Evolutionary conservation across 2,888 invertebrate genomes (phyloP).

Genomic region (Strigamia maritima): DNA sequence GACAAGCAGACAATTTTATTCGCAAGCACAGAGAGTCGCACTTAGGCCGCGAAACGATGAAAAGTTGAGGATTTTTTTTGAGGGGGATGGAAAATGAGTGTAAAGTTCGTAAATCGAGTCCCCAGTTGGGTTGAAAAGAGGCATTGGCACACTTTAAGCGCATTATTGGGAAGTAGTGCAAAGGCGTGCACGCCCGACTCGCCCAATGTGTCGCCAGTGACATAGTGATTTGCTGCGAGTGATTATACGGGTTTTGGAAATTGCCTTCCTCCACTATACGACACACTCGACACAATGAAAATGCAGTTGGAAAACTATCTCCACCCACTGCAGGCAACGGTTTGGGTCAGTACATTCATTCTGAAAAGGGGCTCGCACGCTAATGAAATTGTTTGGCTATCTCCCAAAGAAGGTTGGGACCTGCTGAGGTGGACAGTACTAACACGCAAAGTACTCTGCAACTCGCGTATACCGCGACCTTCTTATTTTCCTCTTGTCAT

Average conservation of each 20-base stretch:
- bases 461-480: not conserved
- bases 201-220: constrained; percentile 4
- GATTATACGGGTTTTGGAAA: not conserved
- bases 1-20: not conserved
- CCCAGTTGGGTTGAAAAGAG: not conserved
- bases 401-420: constrained; percentile 20
- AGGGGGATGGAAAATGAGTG: not conserved
- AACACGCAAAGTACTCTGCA: too few relatives aligned
- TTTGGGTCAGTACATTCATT: constrained; percentile 18
- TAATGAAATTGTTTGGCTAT: constrained; percentile 37
- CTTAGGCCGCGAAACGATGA: not conserved
- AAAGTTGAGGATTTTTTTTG: not conserved
- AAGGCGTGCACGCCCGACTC: constrained; percentile 4
- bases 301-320: constrained; percentile 4
- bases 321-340: constrained; percentile 4
- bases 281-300: constrained; percentile 4
- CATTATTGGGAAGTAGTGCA: constrained; percentile 4
- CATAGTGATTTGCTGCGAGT: constrained; percentile 4
- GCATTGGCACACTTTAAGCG: constrained; percentile 1
- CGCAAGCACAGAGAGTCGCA: not conserved
- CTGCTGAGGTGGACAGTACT: not conserved
- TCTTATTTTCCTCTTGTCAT: not conserved
- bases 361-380: constrained; percentile 5
- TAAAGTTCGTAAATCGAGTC: not conserved
- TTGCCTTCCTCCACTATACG: constrained; percentile 4